Percentiles rank a stretch among this genome's conserved stretches.
phyloP scores from a whole-genome alignment of 2,888 invertebrate species.

The Crossocerus cetratus region DNA sequence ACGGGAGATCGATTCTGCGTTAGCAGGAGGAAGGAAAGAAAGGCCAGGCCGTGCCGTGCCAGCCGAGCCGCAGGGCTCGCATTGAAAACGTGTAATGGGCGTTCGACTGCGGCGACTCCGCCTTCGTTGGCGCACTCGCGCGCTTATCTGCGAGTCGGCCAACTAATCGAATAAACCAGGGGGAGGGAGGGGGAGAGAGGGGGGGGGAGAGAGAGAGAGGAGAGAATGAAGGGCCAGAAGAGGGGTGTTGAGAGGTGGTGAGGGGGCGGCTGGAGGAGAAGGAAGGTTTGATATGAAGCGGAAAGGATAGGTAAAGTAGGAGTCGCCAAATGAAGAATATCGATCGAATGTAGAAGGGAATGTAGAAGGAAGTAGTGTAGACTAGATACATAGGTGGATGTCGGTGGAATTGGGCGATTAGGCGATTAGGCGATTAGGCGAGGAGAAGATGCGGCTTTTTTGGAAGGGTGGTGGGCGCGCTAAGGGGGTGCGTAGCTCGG shows the following conservation, averaged over 20 bases:
- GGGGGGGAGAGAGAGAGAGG: neutral
- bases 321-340: conserved; percentile 11
- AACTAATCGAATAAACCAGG: conserved; percentile 31
- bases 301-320: conserved; percentile 11
- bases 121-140: conserved; percentile 43
- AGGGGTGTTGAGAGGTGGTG: no score
- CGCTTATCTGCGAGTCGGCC: conserved; percentile 38
- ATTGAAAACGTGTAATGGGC: conserved; percentile 47
- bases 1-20: conserved; percentile 23
- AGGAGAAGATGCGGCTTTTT: no score
- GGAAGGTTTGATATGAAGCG: conserved; percentile 14
- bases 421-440: no score
- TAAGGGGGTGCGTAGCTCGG: no score
- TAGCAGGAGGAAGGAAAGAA: no score
- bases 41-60: no score
- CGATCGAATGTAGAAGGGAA: neutral
- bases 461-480: no score
- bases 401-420: no score
- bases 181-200: neutral
- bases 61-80: conserved; percentile 9
- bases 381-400: no score
- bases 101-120: conserved; percentile 44
- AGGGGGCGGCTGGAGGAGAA: no score
- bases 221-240: neutral
- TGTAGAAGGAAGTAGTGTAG: no score